A percentile compares a stretch with the other conserved stretches of the same genome.
Evolutionary conservation across 2,888 invertebrate genomes (phyloP).

Genomic region (Leptopilina drosophilae): DNA sequence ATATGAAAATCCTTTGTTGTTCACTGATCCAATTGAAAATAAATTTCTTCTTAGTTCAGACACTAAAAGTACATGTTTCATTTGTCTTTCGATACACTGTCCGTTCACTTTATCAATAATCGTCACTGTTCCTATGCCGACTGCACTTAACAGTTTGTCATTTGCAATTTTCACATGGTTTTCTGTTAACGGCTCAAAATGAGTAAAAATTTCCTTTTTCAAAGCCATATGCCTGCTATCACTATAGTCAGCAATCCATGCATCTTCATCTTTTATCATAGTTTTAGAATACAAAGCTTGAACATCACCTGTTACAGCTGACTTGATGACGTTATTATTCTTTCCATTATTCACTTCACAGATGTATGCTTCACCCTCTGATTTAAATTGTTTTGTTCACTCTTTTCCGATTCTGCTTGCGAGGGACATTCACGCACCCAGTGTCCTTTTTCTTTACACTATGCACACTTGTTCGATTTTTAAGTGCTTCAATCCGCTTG

Average conservation of each 20-base stretch:
- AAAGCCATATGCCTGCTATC: slow-evolving; percentile 6
- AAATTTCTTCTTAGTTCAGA: slow-evolving; percentile 47
- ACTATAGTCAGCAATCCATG: neutral
- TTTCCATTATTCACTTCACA: neutral
- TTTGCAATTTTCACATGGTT: slow-evolving; percentile 39
- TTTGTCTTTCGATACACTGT: slow-evolving; percentile 32
- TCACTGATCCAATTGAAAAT: slow-evolving; percentile 44
- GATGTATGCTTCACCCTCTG: too few relatives aligned
- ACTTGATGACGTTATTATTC: neutral
- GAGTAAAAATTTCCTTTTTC: neutral
- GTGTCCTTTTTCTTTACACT: too few relatives aligned
- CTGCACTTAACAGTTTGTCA: slow-evolving; percentile 24
- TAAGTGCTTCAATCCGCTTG: too few relatives aligned
- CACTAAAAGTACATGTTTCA: slow-evolving; percentile 47
- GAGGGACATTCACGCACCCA: too few relatives aligned
- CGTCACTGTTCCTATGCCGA: slow-evolving; percentile 44
- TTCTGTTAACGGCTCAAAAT: neutral
- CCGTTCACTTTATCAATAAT: slow-evolving; percentile 40
- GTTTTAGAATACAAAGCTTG: slow-evolving; percentile 45
- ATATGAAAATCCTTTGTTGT: slow-evolving; percentile 41
- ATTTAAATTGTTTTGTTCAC: too few relatives aligned
- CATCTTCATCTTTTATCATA: slow-evolving; percentile 33
- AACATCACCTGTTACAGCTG: neutral
- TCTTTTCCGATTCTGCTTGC: too few relatives aligned
- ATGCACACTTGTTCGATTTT: too few relatives aligned